phyloP scores from a whole-genome alignment of 2,113 vertebrate species.

The Melierax canorus region DNA sequence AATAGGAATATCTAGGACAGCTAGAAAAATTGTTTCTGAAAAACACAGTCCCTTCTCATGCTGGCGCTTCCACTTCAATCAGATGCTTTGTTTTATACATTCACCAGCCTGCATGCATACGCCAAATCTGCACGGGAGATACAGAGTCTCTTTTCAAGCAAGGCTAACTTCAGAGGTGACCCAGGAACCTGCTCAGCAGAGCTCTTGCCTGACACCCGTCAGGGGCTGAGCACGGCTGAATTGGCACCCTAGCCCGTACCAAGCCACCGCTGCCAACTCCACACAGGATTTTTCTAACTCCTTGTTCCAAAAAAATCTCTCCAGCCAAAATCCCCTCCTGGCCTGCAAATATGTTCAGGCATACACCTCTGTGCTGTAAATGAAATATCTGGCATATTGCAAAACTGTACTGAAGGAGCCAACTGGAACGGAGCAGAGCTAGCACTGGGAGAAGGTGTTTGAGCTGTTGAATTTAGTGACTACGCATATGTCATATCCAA shows the following conservation, averaged over 20 bases:
- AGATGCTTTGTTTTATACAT: neutral
- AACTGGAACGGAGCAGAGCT: constrained; percentile 49
- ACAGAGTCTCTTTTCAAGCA: neutral
- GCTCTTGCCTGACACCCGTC: neutral
- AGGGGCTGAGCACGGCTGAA: neutral
- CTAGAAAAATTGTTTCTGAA: neutral
- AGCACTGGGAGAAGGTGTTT: constrained; percentile 27
- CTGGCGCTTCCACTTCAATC: neutral
- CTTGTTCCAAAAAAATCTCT: neutral
- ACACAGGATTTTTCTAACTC: constrained; percentile 12
- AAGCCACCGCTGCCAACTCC: neutral
- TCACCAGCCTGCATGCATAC: neutral
- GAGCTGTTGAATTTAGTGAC: constrained; percentile 12
- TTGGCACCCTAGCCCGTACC: neutral
- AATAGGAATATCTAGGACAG: neutral
- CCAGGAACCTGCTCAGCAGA: neutral
- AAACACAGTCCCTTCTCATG: neutral
- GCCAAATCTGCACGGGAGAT: neutral
- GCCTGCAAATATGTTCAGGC: constrained; percentile 52
- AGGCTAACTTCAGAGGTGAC: neutral
- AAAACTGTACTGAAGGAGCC: neutral
- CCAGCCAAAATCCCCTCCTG: constrained; percentile 53
- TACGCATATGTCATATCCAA: neutral
- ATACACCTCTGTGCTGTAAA: constrained; percentile 54
- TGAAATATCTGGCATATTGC: constrained; percentile 28